These are phyloP conservation scores for Drosophila novamexicana DNA, from an alignment of 1,140 invertebrate genomes.

Conservation along the genomic window DNA sequence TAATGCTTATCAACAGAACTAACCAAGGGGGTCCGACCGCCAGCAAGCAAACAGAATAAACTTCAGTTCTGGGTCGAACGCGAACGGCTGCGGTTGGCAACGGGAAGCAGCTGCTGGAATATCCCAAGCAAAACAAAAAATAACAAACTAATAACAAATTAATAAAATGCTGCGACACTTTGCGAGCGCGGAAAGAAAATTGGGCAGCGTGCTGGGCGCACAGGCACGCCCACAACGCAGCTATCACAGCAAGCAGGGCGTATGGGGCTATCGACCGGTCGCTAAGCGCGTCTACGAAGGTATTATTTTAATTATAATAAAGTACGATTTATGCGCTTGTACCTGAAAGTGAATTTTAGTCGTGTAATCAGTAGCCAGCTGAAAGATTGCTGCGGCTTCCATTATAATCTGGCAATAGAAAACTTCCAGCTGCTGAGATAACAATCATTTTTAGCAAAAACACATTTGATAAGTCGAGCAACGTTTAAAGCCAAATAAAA, in stretches of 20 bases:
- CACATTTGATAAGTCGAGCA: slow-evolving; percentile 39
- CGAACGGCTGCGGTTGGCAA: slow-evolving; percentile 23
- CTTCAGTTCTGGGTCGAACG: slow-evolving; percentile 37
- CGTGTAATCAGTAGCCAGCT: slow-evolving; percentile 26
- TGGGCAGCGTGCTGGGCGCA: slow-evolving; percentile 23
- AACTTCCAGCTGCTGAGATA: slow-evolving; percentile 57
- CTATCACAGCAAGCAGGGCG: slow-evolving; percentile 87
- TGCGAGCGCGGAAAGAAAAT: slow-evolving; percentile 37
- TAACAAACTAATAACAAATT: not conserved
- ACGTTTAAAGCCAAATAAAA: slow-evolving; percentile 10
- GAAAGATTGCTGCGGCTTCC: slow-evolving; percentile 13
- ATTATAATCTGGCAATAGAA: slow-evolving; percentile 45
- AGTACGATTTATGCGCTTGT: slow-evolving; percentile 21
- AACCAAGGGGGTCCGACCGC: slow-evolving; percentile 19
- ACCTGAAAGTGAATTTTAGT: slow-evolving; percentile 20
- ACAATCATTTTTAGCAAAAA: slow-evolving; percentile 42
- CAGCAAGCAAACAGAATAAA: not conserved
- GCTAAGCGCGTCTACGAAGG: slow-evolving; percentile 84
- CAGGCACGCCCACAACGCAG: slow-evolving; percentile 54
- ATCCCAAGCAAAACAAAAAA: not conserved
- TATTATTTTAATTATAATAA: slow-evolving; percentile 44
- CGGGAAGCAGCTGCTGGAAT: not conserved
- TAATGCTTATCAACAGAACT: slow-evolving; percentile 31
- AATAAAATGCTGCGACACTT: slow-evolving; percentile 68
- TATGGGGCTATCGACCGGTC: slow-evolving; percentile 86